phyloP scores from a whole-genome alignment of 2,888 invertebrate genomes.

The Sericinus montela region DNA sequence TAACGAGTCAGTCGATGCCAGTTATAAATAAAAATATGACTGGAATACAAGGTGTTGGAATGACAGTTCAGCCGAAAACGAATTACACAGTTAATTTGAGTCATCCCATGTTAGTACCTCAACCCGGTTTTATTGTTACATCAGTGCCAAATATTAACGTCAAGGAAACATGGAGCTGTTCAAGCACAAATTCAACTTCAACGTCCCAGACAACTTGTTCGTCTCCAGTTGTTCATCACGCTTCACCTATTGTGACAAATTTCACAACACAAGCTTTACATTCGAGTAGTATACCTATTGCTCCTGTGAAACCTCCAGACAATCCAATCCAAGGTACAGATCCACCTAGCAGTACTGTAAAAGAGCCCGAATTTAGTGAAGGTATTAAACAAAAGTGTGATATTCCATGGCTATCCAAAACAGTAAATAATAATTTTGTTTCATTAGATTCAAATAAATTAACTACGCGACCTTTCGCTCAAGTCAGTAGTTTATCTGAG shows the following conservation, averaged over 20 bases:
- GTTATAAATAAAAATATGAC: constrained; percentile 66
- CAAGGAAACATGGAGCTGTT: constrained; percentile 70
- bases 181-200: constrained; percentile 48
- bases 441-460: constrained; percentile 57
- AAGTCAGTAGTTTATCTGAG: constrained; percentile 57
- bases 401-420: constrained; percentile 73
- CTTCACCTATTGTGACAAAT: constrained; percentile 54
- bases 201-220: constrained; percentile 55
- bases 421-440: constrained; percentile 68
- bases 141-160: constrained; percentile 76
- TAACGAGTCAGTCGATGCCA: constrained; percentile 58
- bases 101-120: constrained; percentile 67
- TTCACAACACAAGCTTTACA: constrained; percentile 57
- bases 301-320: constrained; percentile 69
- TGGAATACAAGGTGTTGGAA: constrained; percentile 66
- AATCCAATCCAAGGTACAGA: constrained; percentile 72
- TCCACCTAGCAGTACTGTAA: constrained; percentile 69
- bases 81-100: constrained; percentile 76
- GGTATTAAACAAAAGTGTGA: constrained; percentile 57
- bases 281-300: constrained; percentile 69
- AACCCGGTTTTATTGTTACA: constrained; percentile 72
- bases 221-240: constrained; percentile 58
- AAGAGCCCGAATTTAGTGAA: constrained; percentile 55
- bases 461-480: constrained; percentile 63
- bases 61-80: constrained; percentile 73